These are phyloP conservation scores for Clarias pachynema DNA, from an alignment of 2,797 vertebrate species.

Conservation along the genomic window DNA sequence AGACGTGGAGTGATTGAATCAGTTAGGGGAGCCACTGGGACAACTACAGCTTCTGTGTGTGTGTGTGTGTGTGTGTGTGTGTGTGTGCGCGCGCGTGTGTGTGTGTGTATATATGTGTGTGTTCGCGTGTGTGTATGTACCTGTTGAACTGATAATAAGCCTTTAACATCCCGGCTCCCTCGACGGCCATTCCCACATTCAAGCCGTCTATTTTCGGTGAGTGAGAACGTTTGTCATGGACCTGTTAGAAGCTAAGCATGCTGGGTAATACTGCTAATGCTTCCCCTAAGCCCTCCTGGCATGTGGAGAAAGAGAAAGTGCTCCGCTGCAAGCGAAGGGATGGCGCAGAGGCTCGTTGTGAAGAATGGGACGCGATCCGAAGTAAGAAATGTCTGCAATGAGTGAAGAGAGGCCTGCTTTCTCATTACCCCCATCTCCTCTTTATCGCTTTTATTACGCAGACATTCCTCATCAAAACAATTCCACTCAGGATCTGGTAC, in stretches of 20 bases:
- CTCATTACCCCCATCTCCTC: slow-evolving; percentile 53
- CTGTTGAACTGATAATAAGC: slow-evolving; percentile 49
- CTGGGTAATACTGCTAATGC: slow-evolving; percentile 55
- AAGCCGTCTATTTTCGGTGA: slow-evolving; percentile 50
- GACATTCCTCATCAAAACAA: slow-evolving; percentile 76
- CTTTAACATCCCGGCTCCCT: slow-evolving; percentile 55
- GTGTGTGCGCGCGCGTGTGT: slow-evolving; percentile 46
- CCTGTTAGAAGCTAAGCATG: slow-evolving; percentile 46
- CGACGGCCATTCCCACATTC: slow-evolving; percentile 42
- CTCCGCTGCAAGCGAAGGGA: slow-evolving; percentile 46
- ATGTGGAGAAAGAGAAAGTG: slow-evolving; percentile 40
- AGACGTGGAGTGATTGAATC: slow-evolving; percentile 72
- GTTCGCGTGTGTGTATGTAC: not conserved
- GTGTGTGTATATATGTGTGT: slow-evolving; percentile 22
- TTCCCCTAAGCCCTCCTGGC: slow-evolving; percentile 45
- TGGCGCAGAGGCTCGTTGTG: slow-evolving; percentile 63
- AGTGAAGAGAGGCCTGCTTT: slow-evolving; percentile 64
- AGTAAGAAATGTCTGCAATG: slow-evolving; percentile 51
- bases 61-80: slow-evolving; percentile 11
- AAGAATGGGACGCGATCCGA: slow-evolving; percentile 66
- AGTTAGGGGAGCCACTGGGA: slow-evolving; percentile 70
- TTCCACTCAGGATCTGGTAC: slow-evolving; percentile 70
- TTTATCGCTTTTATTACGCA: slow-evolving; percentile 73
- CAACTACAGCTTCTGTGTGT: slow-evolving; percentile 43
- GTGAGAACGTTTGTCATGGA: slow-evolving; percentile 44